Evolutionary conservation across 2,113 vertebrate genomes (phyloP), one percentile per base, ranked within the genome.

Genomic region (Melanerpes aurifrons): DNA sequence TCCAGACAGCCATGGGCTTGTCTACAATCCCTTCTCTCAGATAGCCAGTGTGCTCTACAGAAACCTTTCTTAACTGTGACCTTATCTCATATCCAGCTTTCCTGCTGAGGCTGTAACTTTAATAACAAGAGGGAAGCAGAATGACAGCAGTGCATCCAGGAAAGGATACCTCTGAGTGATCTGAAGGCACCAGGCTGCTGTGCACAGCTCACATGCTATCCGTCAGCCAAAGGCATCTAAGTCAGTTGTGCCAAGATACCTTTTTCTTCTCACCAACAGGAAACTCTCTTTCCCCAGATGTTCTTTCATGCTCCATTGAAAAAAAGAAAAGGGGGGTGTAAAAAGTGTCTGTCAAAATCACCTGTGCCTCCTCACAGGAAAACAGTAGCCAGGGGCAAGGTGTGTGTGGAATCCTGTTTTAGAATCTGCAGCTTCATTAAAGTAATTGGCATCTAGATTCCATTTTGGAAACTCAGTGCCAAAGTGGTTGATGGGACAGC

Each of bases 391-490:
- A 86, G 58, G 31, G 83, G 86, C 86, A 76, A 88, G 77, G 71
- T 82, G 14, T 64, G 19, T 71, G 43, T 6, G 26, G 37, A 6
- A 19, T 82, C 45, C n/a, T 62, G 66, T 92, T 69, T 93, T 22
- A 78, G 66, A 69, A 83, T 75, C 79, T n/a, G 62, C 72, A 91
- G 82, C 66, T 78, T 96, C 89, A 75, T 92, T 91, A 75, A 94
- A 87, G 45, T 78, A 90, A 81, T 45, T 62, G 82, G 87, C 87
- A 91, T 64, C 82, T 81, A 70, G 26, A 81, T 24, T 58, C 1
- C 0, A n/a, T 90, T 94, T 81, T 82, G 66, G 24, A 86, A 93
- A 82, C 66, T 77, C 62, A 22, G 0, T 75, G 81, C 86, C 88
- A 92, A 89, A 89, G 74, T 31, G 61, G 78, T 84, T 76, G 62